Percentiles rank a stretch among this genome's conserved stretches.
These are phyloP conservation scores for Myopa testacea DNA, from an alignment of 2,888 invertebrate genomes.

Conservation along the genomic window DNA sequence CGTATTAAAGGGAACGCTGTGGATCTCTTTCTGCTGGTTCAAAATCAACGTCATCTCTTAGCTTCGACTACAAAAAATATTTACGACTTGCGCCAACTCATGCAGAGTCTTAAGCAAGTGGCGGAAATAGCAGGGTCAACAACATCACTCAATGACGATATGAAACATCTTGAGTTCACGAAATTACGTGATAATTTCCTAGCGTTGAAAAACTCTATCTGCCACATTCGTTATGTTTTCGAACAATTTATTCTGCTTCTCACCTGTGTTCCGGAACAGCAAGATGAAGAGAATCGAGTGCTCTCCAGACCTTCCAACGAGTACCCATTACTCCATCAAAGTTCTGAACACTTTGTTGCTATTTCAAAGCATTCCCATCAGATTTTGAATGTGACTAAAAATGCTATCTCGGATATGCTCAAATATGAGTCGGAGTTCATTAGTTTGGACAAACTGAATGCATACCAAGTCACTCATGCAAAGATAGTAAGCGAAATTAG, in stretches of 20 bases:
- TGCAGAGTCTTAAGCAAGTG: conserved; percentile 62
- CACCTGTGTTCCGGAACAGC: conserved; percentile 72
- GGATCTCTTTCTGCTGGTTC: conserved; percentile 78
- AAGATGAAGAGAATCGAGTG: conserved; percentile 50
- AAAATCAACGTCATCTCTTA: conserved; percentile 75
- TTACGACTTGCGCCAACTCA: conserved; percentile 71
- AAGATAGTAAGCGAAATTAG: conserved; percentile 49
- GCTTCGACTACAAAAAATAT: conserved; percentile 72
- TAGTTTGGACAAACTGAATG: conserved; percentile 51
- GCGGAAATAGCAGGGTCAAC: conserved; percentile 52
- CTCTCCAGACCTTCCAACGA: conserved; percentile 42
- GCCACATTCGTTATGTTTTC: conserved; percentile 68
- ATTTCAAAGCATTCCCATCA: conserved; percentile 50
- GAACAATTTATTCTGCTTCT: conserved; percentile 78
- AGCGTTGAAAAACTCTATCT: conserved; percentile 54
- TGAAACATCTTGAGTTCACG: conserved; percentile 51
- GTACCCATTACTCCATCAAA: conserved; percentile 38
- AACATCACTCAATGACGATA: neutral
- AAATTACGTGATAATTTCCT: conserved; percentile 52
- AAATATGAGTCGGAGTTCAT: conserved; percentile 58
- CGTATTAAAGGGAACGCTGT: conserved; percentile 87
- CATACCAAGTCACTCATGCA: conserved; percentile 47
- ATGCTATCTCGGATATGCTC: conserved; percentile 53
- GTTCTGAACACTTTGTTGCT: conserved; percentile 44
- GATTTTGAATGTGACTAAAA: conserved; percentile 52